Percentiles rank a stretch among this genome's conserved stretches.
Evolutionary conservation across 2,797 vertebrate species (phyloP).

Genomic region (Sarcoramphus papa): DNA sequence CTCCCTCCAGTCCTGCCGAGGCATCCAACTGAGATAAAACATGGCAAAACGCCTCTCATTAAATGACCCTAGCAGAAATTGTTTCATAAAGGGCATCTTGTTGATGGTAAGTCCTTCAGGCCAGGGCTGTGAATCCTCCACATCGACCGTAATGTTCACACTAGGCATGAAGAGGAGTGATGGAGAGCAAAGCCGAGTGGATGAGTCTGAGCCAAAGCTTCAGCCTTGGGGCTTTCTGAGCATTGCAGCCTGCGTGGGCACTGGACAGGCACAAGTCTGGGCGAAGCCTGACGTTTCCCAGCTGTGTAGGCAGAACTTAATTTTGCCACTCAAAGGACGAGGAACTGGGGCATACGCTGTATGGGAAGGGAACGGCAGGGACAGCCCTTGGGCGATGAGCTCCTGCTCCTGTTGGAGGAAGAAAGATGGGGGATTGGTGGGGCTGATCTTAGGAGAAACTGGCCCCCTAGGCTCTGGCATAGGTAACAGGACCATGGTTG

Average conservation of each 20-base stretch:
- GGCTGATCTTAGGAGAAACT: not conserved
- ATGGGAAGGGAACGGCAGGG: not conserved
- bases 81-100: not conserved
- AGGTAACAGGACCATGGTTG: not conserved
- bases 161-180: not conserved
- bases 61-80: not conserved
- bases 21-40: not conserved
- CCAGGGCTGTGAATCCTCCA: not conserved
- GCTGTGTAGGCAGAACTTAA: not conserved
- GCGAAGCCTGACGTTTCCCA: not conserved
- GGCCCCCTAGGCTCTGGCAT: not conserved
- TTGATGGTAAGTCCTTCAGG: not conserved
- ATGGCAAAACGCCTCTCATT: not conserved
- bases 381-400: fast-evolving
- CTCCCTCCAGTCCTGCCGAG: fast-evolving
- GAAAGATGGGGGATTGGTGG: not conserved
- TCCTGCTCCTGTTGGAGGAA: not conserved
- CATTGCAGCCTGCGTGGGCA: not conserved
- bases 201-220: not conserved
- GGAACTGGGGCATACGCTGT: not conserved
- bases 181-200: not conserved
- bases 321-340: not conserved
- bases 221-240: not conserved
- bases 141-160: not conserved
- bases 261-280: not conserved